phyloP scores from a whole-genome alignment of 2,888 invertebrate species.

The Patella pellucida region DNA sequence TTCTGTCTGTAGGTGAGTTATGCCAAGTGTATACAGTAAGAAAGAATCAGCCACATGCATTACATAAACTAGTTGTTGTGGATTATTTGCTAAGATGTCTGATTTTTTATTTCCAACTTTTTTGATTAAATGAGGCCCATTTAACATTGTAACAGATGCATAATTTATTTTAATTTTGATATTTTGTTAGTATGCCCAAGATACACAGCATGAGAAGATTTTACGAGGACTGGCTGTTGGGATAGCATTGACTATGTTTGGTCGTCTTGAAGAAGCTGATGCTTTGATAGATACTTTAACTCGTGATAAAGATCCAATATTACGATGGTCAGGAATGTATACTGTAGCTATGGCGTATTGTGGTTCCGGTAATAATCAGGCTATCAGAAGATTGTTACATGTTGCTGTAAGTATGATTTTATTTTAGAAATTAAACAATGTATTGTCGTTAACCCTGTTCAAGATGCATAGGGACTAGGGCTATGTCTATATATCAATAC shows the following conservation, averaged over 20 bases:
- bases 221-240: slow-evolving; percentile 96
- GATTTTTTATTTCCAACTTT: background rate
- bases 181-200: slow-evolving; percentile 83
- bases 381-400: slow-evolving; percentile 92
- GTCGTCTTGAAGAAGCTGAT: slow-evolving; percentile 96
- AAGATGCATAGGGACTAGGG: no score
- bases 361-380: slow-evolving; percentile 97
- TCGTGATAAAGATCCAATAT: slow-evolving; percentile 93
- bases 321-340: slow-evolving; percentile 97
- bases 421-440: no score
- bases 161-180: background rate
- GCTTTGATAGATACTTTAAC: slow-evolving; percentile 89
- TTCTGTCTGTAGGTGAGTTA: no score
- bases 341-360: slow-evolving; percentile 98
- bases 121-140: slow-evolving; percentile 3
- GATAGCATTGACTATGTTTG: slow-evolving; percentile 96
- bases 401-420: slow-evolving; percentile 83
- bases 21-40: no score
- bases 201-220: slow-evolving; percentile 98
- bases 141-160: background rate
- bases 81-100: no score
- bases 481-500: no score
- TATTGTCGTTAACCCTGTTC: no score
- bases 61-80: no score
- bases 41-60: no score